Conservation (phyloP, 1,140 invertebrate species). For the Apolygus lucorum region DNA sequence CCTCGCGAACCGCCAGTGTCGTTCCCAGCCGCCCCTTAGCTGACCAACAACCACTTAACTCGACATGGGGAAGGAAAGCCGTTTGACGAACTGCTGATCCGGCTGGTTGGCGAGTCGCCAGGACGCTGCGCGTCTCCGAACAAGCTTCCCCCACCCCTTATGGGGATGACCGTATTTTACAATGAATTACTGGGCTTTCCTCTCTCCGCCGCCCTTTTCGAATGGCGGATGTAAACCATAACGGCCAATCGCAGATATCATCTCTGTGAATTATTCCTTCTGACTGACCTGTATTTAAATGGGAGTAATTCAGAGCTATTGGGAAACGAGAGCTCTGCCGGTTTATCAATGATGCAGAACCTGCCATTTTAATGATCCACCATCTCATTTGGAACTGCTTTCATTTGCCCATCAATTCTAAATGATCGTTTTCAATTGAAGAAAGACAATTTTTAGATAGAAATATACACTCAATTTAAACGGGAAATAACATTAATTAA, state of each 20-base stretch:
- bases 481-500: no score
- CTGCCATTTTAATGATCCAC: no score
- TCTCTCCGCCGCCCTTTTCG: background rate
- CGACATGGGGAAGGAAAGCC: background rate
- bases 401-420: no score
- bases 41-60: background rate
- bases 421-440: no score
- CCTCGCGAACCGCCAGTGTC: no score
- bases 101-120: background rate
- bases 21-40: background rate
- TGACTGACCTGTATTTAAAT: background rate
- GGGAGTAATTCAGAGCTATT: background rate
- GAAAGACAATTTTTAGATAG: no score
- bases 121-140: background rate
- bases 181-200: background rate
- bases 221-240: background rate
- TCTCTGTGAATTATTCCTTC: background rate
- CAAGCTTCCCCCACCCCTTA: background rate
- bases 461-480: no score
- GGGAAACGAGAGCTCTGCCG: no score
- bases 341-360: no score
- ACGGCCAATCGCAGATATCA: background rate
- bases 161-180: background rate
- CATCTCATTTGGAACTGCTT: no score
- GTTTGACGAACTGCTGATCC: background rate